phyloP scores from a whole-genome alignment of 2,888 invertebrate species.

The Uloborus plumipes region DNA sequence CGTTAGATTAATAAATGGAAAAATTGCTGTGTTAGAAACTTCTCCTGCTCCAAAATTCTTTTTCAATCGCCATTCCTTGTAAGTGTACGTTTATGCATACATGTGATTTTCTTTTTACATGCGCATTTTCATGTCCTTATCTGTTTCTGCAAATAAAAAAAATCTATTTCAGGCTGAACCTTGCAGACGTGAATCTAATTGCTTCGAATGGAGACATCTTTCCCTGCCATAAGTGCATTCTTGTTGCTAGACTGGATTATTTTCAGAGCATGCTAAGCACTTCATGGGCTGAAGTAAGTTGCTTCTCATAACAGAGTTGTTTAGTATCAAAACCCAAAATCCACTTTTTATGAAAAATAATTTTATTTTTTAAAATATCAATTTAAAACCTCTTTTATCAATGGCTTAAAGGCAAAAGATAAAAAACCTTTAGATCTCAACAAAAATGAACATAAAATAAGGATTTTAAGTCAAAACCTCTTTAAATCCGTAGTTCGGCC shows the following conservation, averaged over 20 bases:
- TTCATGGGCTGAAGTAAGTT: slow-evolving; percentile 76
- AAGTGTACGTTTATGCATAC: slow-evolving; percentile 53
- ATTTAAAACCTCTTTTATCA: too few species aligned
- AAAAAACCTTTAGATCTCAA: too few species aligned
- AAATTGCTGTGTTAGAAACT: slow-evolving; percentile 63
- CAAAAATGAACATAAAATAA: too few species aligned
- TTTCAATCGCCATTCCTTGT: slow-evolving; percentile 74
- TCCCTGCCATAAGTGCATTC: slow-evolving; percentile 84
- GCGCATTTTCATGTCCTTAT: not conserved
- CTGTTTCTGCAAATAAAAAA: too few species aligned
- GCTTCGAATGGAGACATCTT: slow-evolving; percentile 73
- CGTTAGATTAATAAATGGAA: slow-evolving; percentile 66
- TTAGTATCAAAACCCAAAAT: too few species aligned
- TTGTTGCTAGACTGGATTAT: slow-evolving; percentile 86
- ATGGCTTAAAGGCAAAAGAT: too few species aligned
- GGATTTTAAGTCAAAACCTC: too few species aligned
- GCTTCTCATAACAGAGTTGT: too few species aligned
- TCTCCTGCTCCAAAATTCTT: slow-evolving; percentile 70
- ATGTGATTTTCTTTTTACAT: not conserved
- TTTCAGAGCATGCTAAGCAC: slow-evolving; percentile 86
- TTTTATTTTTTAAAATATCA: too few species aligned
- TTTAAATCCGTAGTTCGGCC: too few species aligned
- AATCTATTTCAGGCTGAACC: slow-evolving; percentile 69
- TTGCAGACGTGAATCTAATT: slow-evolving; percentile 78
- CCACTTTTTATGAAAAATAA: too few species aligned